A percentile compares a stretch with the other conserved stretches of the same genome.
Evolutionary conservation across 2,113 vertebrate genomes (phyloP).

Genomic region (Corynorhinus townsendii): DNA sequence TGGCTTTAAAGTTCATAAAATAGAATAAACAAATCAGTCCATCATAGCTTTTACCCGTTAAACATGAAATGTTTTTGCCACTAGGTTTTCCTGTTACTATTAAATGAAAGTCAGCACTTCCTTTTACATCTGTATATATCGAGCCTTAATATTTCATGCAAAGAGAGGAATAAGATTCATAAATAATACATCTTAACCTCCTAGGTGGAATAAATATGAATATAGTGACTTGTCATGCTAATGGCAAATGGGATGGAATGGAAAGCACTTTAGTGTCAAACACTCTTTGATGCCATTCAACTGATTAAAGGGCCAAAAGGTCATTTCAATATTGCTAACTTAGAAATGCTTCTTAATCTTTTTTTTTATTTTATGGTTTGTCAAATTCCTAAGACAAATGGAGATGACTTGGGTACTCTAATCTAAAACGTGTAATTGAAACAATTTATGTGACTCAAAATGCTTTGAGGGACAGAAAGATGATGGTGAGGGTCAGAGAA

Average conservation of each 20-base stretch:
- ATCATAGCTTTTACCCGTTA: constrained; percentile 43
- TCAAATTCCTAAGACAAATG: background rate
- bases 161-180: constrained; percentile 73
- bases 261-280: constrained; percentile 49
- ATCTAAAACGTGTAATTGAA: background rate
- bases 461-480: background rate
- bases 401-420: background rate
- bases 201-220: constrained; percentile 68
- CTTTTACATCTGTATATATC: constrained; percentile 54
- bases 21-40: constrained; percentile 28
- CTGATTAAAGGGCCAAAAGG: constrained; percentile 54
- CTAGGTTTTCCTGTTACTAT: constrained; percentile 37
- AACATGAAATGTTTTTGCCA: constrained; percentile 46
- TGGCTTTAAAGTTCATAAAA: constrained; percentile 54
- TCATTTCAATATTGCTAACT: constrained; percentile 43
- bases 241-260: constrained; percentile 49
- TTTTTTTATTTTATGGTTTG: background rate
- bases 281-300: constrained; percentile 36
- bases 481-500: background rate
- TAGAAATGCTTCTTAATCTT: constrained; percentile 24
- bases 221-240: constrained; percentile 57
- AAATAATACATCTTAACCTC: constrained; percentile 78
- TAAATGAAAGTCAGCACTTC: constrained; percentile 64
- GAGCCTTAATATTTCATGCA: constrained; percentile 78
- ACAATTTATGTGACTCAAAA: background rate